Conservation (phyloP, 2,113 vertebrate genomes). For the Parus major region DNA sequence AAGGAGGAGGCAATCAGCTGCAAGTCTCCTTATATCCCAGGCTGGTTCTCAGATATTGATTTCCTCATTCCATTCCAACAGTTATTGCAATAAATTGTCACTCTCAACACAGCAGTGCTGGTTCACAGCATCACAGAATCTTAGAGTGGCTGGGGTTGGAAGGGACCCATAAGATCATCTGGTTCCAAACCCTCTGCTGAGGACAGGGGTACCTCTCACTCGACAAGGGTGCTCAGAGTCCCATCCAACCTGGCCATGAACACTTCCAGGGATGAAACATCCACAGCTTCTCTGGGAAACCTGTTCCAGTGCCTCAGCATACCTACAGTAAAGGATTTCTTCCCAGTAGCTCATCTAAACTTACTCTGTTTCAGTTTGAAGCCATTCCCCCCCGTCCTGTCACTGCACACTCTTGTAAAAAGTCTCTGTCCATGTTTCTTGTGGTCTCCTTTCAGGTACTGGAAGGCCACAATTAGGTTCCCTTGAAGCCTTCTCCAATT, state of each 20-base stretch:
- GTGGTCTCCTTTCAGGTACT: background rate
- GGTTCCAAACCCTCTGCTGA: background rate
- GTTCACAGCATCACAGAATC: background rate
- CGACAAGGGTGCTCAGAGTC: background rate
- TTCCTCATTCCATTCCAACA: background rate
- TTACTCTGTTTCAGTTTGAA: background rate
- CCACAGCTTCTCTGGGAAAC: background rate
- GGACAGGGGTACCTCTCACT: background rate
- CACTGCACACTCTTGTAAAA: background rate
- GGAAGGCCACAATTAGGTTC: background rate
- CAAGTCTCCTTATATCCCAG: background rate
- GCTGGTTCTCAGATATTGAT: background rate
- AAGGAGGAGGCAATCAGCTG: background rate
- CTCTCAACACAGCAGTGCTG: background rate
- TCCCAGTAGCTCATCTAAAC: background rate
- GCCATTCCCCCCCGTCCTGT: background rate
- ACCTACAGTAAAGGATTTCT: background rate
- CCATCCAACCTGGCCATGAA: background rate
- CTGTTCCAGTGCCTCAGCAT: background rate
- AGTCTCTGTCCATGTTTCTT: background rate
- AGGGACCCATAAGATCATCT: background rate
- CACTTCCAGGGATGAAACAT: background rate
- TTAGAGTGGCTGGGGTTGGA: background rate
- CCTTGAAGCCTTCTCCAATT: background rate
- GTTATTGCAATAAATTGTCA: background rate